phyloP scores from a whole-genome alignment of 2,888 invertebrate genomes.

The Diplolepis rosae region DNA sequence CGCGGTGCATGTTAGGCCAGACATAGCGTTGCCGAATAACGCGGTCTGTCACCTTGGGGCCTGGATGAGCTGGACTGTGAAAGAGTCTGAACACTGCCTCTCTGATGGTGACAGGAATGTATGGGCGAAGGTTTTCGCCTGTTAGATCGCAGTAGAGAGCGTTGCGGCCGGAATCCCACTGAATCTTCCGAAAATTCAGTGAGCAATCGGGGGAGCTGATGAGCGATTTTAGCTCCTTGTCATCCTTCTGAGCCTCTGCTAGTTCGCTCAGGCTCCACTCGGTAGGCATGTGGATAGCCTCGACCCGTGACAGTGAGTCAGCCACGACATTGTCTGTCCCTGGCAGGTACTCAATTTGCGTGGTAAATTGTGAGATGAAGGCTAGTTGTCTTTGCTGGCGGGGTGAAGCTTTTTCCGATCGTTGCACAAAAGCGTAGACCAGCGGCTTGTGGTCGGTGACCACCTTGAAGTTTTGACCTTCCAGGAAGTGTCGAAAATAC shows the following conservation, averaged over 20 bases:
- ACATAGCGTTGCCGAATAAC: not conserved
- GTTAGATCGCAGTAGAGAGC: conserved; percentile 4
- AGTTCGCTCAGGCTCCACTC: conserved; percentile 1
- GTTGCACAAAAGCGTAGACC: no score
- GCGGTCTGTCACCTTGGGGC: not conserved
- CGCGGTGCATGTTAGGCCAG: not conserved
- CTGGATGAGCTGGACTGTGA: not conserved
- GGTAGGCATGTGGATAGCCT: not conserved
- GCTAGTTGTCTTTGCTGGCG: no score
- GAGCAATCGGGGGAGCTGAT: not conserved
- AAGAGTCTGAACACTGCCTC: not conserved
- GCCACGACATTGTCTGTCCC: conserved; percentile 33
- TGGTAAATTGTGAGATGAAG: no score
- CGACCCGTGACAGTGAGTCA: conserved; percentile 23
- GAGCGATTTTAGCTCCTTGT: conserved; percentile 7
- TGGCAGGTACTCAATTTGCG: no score
- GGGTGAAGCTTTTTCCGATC: no score
- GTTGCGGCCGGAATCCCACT: not conserved
- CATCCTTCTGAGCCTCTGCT: not conserved
- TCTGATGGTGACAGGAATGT: not conserved
- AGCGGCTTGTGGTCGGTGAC: no score
- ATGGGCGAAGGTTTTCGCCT: not conserved
- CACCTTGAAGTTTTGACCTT: no score
- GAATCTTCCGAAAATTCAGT: not conserved
- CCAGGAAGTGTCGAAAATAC: no score